Evolutionary conservation across 2,888 invertebrate genomes (phyloP).

Genomic region (Hirtodrosophila trivittata): DNA sequence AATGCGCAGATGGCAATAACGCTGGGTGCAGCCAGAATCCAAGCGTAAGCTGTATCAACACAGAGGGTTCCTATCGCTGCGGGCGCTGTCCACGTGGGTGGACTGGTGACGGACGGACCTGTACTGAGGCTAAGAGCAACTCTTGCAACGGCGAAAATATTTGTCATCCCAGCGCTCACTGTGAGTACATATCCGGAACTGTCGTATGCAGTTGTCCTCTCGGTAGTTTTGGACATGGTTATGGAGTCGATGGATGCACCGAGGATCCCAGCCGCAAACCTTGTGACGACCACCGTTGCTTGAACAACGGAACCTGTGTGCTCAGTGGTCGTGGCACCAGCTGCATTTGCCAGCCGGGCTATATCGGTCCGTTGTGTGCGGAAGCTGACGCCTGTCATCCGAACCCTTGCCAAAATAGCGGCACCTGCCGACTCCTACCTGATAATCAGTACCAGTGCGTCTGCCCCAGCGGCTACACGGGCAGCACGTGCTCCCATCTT

Average conservation of each 20-base stretch:
- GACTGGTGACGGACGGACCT: constrained; percentile 91
- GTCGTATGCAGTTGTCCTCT: constrained; percentile 91
- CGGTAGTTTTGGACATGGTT: constrained; percentile 92
- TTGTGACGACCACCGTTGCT: constrained; percentile 86
- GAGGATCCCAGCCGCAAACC: constrained; percentile 80
- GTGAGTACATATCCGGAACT: constrained; percentile 88
- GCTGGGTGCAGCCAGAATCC: constrained; percentile 95
- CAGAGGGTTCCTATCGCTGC: constrained; percentile 93
- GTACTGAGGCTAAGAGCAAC: constrained; percentile 83
- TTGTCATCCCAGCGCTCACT: constrained; percentile 92
- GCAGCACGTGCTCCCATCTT: constrained; percentile 87
- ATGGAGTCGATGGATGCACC: constrained; percentile 91
- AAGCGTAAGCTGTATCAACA: constrained; percentile 93
- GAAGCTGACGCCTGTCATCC: constrained; percentile 87
- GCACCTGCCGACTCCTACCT: constrained; percentile 86
- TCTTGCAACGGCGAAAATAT: constrained; percentile 83
- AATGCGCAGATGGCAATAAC: constrained; percentile 90
- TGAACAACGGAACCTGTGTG: constrained; percentile 85
- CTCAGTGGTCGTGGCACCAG: constrained; percentile 65
- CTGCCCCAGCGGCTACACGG: constrained; percentile 88
- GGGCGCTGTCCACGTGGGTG: constrained; percentile 95
- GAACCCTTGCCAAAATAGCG: constrained; percentile 93
- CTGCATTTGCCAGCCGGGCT: constrained; percentile 80
- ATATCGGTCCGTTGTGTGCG: constrained; percentile 86
- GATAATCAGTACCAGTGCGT: constrained; percentile 85